Base-by-base conservation (phyloP, 2,888 invertebrate species). In the Parnassius glacialis region DNA sequence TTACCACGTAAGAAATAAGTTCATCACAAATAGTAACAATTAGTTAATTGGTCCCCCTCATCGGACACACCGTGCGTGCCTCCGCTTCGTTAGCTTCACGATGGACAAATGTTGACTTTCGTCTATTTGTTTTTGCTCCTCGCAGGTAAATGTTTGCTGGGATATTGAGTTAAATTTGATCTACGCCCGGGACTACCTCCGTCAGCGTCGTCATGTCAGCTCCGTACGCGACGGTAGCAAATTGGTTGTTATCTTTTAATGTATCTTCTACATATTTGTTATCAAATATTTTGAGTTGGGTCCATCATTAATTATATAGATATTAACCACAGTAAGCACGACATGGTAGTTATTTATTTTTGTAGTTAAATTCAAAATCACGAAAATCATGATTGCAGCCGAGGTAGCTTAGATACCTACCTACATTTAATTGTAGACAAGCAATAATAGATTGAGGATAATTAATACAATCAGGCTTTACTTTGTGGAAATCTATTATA, bases 71-170 rank as follows among this genome's bases (percentile, higher is more conserved):
- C 67, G 53, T 58, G 63, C 69, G 68, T 67, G 70, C 63, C 65
- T 59, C 57, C 67, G 63, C 71, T 69, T 72, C 71, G 70, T 73
- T 72, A 73, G 68, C 62, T 62, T 57, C 59, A 47, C 64, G 66
- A 54, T 50, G 44, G 25, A 52, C 54, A 58, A 62, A 62, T 55
- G 58, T 62, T 62, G 57, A 53, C 10, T 34, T 45, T 44, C 12
- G 13, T 25, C 34, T 16, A 54, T 62, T 62, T 62, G 54, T 57
- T 61, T 48, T 52, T 13, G 61, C 48, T 57, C 48, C 52, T 54
- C 62, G 54, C 62, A 50, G 62, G 62, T 58, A 62, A 62, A 62
- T 25, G 43, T 57, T 57, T 57, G 53, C 34, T 42, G 43, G 20
- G 20, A 48, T 44, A 57, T 53, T n/a, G 48, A 48, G 62, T 57